Conservation (phyloP, 2,113 vertebrate species). For the Mungos mungo region DNA sequence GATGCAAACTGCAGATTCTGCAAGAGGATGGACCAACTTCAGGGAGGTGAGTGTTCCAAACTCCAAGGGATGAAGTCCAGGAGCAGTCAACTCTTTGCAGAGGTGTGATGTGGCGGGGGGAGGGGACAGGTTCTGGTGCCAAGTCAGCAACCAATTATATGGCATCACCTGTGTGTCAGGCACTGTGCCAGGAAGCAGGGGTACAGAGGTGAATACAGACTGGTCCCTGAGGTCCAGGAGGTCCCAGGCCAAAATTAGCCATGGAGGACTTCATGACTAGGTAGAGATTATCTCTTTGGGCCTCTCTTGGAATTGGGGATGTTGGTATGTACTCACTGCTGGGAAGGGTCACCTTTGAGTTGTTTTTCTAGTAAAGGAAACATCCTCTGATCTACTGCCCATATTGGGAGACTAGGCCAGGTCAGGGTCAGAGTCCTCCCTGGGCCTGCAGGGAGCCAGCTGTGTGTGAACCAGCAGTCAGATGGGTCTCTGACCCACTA, state of each 20-base stretch:
- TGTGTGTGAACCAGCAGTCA: neutral
- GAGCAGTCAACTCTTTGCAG: neutral
- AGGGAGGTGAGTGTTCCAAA: neutral
- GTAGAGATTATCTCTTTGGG: neutral
- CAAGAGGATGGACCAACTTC: neutral
- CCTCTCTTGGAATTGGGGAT: neutral
- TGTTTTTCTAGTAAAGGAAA: constrained; percentile 44
- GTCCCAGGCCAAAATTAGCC: neutral
- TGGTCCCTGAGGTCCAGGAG: neutral
- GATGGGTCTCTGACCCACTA: neutral
- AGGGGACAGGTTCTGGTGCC: neutral
- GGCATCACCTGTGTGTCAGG: neutral
- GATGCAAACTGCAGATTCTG: neutral
- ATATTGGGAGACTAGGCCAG: neutral
- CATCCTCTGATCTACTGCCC: neutral
- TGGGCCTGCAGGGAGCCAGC: neutral
- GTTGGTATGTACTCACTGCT: neutral
- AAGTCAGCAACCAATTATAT: neutral
- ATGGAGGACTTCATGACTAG: neutral
- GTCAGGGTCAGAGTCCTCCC: neutral
- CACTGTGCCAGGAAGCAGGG: neutral
- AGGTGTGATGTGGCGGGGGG: neutral
- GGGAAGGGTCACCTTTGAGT: constrained; percentile 15
- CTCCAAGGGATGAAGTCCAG: neutral
- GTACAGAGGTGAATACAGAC: neutral